Evolutionary conservation across 2,113 vertebrate genomes (phyloP), one percentile per base, ranked within the genome.

Genomic region (Brachyistius frenatus): DNA sequence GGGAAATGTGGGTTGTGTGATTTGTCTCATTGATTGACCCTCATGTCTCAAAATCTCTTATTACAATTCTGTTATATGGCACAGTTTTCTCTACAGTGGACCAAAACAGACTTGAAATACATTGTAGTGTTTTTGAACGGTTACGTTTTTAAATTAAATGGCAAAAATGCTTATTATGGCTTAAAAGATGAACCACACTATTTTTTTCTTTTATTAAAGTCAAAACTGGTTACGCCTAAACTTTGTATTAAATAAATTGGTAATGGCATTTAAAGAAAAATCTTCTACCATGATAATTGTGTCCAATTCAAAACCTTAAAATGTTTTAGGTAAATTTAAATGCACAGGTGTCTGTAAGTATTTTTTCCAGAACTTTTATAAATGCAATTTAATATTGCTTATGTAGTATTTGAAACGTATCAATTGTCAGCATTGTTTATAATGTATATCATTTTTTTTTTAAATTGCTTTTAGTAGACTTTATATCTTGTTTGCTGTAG

Each of bases 11-110:
- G 91, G 85, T 92, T 91, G 86, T 91, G 88, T 84, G 90, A 88
- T 93, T 92, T 93, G 92, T 90, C 80, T 83, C 68, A 88, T 77
- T 91, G 88, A 91, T 94, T 93, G 86, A 93, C 83, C 78, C 78
- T 88, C 65, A 86, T 74, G 87, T 86, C 87, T 92, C 86, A 83
- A 91, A 93, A 88, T 89, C 73, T 71, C 73, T 83, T 70, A 79
- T 80, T 76, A 77, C 56, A 89, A 91, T 91, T 83, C 66, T 86
- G 80, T 71, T 80, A 74, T 66, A 85, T 86, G 86, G 68, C 75
- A 88, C 78, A 86, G 83, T 79, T 90, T 86, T 88, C 86, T 89
- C 81, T 83, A 84, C 80, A 86, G 81, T 84, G 86, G 87, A 90
- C 82, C 83, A 83, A 86, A 86, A 76, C 54, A 80, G 53, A 57